Conservation (phyloP, 35 echinoderm and acorn worm species). For the Holothuria glaberrima region DNA sequence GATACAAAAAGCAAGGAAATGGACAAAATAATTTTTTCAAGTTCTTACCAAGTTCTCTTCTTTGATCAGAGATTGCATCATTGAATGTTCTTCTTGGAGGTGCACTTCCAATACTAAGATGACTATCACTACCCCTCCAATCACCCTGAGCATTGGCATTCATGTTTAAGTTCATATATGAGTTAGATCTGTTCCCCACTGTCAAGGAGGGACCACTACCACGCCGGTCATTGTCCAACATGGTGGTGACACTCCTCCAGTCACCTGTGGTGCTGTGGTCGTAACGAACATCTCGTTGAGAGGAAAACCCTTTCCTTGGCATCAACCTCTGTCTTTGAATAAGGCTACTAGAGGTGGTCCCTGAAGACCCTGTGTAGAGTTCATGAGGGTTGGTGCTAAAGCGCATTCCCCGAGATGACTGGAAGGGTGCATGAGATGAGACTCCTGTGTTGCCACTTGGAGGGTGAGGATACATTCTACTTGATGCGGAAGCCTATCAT, state of each 20-base stretch:
- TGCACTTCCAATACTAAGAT: constrained; percentile 5
- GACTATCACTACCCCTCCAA: constrained; percentile 58
- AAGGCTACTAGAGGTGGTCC: constrained; percentile 35
- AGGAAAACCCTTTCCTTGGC: constrained; percentile 71
- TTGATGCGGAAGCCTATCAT: constrained; percentile 1
- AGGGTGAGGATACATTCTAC: constrained; percentile 57
- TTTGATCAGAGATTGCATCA: constrained; percentile 68
- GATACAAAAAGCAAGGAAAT: no score
- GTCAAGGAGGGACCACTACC: constrained; percentile 19
- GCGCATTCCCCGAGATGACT: constrained; percentile 11
- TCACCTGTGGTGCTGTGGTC: constrained; percentile 61
- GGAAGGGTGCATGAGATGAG: constrained; percentile 50
- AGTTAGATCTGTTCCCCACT: constrained; percentile 53
- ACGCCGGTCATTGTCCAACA: constrained; percentile 61
- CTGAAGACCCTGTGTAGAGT: not conserved
- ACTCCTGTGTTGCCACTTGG: constrained; percentile 39
- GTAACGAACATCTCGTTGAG: constrained; percentile 34
- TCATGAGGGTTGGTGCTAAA: constrained; percentile 32
- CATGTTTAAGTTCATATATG: constrained; percentile 54
- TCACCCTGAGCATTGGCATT: constrained; percentile 64
- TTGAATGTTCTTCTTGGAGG: constrained; percentile 78
- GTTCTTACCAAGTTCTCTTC: constrained; percentile 67
- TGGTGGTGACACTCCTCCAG: constrained; percentile 53
- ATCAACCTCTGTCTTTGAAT: constrained; percentile 71
- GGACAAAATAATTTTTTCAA: not conserved